Conservation (phyloP, 2,797 vertebrate genomes). For the Sebastes oblongus region DNA sequence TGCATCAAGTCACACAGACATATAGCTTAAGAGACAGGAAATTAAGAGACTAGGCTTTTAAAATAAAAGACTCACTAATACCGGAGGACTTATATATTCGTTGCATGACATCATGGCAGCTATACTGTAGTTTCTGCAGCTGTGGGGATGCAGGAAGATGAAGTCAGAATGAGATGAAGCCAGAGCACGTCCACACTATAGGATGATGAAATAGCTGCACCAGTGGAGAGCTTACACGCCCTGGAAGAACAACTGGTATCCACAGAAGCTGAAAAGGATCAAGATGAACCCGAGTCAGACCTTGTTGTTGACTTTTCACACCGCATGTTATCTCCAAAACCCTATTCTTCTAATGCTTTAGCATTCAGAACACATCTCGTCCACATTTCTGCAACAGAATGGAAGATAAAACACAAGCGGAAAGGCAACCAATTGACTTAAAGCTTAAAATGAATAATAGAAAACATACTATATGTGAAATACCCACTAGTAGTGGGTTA, state of each 20-base stretch:
- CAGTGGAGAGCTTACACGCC: neutral
- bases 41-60: constrained; percentile 3
- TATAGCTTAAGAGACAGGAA: constrained; percentile 54
- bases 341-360: neutral
- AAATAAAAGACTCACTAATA: constrained; percentile 54
- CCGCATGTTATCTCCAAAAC: neutral
- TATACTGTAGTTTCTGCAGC: neutral
- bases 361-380: neutral
- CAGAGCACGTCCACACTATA: neutral
- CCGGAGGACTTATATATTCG: neutral
- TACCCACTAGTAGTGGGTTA: neutral
- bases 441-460: neutral
- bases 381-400: neutral
- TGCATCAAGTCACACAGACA: constrained; percentile 46
- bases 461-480: neutral
- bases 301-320: neutral
- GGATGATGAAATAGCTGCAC: neutral
- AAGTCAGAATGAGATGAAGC: neutral
- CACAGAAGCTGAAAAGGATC: neutral
- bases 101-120: neutral
- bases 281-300: neutral
- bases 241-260: neutral
- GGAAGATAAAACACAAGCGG: too few relatives aligned
- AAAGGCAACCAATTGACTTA: neutral
- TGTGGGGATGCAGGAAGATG: neutral